Evolutionary conservation across 1,140 invertebrate species (phyloP).

Genomic region (Dendroctonus valens): DNA sequence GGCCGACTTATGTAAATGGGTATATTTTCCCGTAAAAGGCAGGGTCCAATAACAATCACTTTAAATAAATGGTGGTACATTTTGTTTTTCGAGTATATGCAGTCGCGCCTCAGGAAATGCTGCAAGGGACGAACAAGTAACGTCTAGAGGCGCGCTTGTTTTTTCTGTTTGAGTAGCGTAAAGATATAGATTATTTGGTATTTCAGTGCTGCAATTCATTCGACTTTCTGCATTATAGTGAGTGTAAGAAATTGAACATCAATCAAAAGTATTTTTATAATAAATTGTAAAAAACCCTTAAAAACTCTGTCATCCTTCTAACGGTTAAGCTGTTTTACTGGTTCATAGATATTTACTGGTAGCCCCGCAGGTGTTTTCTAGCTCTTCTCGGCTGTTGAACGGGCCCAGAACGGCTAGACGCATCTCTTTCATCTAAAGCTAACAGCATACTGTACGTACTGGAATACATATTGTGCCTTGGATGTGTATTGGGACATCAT

Average conservation of each 20-base stretch:
- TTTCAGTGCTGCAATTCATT: slow-evolving; percentile 41
- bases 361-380: too few relatives aligned
- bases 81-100: slow-evolving; percentile 11
- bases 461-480: slow-evolving; percentile 49
- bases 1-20: slow-evolving; percentile 22
- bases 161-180: background rate
- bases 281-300: slow-evolving; percentile 25
- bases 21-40: slow-evolving; percentile 37
- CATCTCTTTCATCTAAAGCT: background rate
- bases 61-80: slow-evolving; percentile 19
- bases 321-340: background rate
- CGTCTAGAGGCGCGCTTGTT: background rate
- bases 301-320: slow-evolving; percentile 15
- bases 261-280: slow-evolving; percentile 43
- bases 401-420: slow-evolving; percentile 1
- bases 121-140: background rate
- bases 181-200: slow-evolving; percentile 23
- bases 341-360: background rate
- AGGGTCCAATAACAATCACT: slow-evolving; percentile 45
- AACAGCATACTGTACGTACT: slow-evolving; percentile 43
- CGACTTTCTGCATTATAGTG: slow-evolving; percentile 21
- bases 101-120: background rate
- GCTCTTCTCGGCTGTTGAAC: too few relatives aligned
- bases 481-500: slow-evolving; percentile 44
- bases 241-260: slow-evolving; percentile 33